These are phyloP conservation scores for Epinotia demarniana DNA, from an alignment of 2,888 invertebrate species.

Conservation along the genomic window DNA sequence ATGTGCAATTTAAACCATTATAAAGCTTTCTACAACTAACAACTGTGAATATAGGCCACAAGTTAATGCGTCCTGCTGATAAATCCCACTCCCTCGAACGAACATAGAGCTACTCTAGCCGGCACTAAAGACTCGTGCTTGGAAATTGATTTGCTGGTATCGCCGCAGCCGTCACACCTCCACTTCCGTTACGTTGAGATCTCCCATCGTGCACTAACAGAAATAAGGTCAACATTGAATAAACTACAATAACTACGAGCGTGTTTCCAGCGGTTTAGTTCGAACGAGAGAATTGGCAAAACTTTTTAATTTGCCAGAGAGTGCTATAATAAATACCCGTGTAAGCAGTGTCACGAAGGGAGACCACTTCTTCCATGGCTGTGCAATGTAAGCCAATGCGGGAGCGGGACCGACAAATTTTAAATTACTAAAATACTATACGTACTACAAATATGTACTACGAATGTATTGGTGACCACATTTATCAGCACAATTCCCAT, in stretches of 20 bases:
- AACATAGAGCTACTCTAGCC: neutral
- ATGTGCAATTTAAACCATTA: neutral
- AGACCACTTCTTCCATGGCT: no score
- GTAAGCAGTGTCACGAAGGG: no score
- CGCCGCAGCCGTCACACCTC: slow-evolving; percentile 36
- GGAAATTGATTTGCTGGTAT: slow-evolving; percentile 36
- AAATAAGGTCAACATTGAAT: slow-evolving; percentile 12
- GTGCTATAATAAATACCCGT: no score
- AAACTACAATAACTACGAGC: neutral
- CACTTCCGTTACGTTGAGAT: slow-evolving; percentile 36
- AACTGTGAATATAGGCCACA: slow-evolving; percentile 8
- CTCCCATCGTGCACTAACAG: slow-evolving; percentile 13
- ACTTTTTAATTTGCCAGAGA: no score
- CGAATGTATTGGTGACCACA: no score
- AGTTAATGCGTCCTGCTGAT: slow-evolving; percentile 13
- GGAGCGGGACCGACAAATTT: no score
- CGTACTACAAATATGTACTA: no score
- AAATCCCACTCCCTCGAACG: neutral
- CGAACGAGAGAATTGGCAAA: neutral
- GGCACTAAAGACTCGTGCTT: slow-evolving; percentile 23
- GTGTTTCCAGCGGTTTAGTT: neutral
- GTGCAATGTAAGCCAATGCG: no score
- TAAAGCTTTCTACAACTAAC: neutral
- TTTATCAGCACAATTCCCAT: no score
- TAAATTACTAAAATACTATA: no score